Percentiles rank a stretch among this genome's conserved stretches.
Conservation (phyloP, 2,113 vertebrate species). For the Lophotis ruficrista region DNA sequence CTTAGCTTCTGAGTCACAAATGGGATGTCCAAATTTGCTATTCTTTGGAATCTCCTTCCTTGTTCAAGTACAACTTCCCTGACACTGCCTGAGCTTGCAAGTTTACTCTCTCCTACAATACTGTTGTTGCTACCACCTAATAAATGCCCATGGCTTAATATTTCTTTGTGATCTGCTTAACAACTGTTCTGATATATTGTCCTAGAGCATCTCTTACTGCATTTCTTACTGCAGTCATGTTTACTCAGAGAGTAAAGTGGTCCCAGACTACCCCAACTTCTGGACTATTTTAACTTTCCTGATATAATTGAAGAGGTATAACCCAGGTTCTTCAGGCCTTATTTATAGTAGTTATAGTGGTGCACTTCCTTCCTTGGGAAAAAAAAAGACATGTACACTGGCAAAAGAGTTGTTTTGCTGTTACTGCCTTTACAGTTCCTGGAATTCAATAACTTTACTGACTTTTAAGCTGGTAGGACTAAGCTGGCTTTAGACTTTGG, state of each 20-base stretch:
- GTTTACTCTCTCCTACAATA: neutral
- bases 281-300: neutral
- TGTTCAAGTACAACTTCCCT: neutral
- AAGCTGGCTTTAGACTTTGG: neutral
- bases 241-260: neutral
- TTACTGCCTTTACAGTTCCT: neutral
- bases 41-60: neutral
- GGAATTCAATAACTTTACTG: neutral
- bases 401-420: neutral
- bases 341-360: neutral
- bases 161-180: neutral
- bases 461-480: neutral
- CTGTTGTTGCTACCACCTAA: neutral
- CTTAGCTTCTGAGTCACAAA: neutral
- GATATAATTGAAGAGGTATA: neutral
- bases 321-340: neutral
- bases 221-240: neutral
- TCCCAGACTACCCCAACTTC: neutral
- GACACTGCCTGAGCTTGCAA: neutral
- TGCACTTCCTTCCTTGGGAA: neutral
- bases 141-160: neutral
- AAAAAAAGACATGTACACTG: neutral
- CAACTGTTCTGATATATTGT: fast-evolving
- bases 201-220: neutral
- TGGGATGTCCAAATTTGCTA: neutral